Base-by-base conservation (phyloP, 1,140 invertebrate species). In the Leptinotarsa defecta region DNA sequence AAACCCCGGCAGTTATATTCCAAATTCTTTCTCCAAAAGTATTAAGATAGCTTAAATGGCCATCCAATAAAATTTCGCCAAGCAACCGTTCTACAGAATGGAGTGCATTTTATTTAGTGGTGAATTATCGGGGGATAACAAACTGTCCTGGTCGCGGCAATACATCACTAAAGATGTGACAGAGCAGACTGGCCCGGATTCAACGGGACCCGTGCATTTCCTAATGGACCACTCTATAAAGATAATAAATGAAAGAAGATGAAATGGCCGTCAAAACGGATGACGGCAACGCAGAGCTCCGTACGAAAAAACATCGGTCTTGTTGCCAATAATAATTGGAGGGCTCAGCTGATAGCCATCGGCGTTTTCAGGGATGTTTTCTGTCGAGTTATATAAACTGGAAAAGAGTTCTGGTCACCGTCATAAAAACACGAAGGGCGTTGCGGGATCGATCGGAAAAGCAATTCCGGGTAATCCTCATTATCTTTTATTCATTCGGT, bases 81-180 rank as follows among this genome's bases (percentile, higher is more conserved):
- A 57, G 22, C 15, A 20, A 67, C 64, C 64, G 27, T 22, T 67
- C 64, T 67, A 67, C 13, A 34, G 19, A 15, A 11, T 49, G 68
- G 67, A 71, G 71, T 78, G 68, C 74, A 74, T 65, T 78, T 80
- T 78, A 77, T 76, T 80, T 77, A 77, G 69, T 74, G 68, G 70
- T 20, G 69, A 73, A 80, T 80, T 80, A 80, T 80, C 77, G 64
- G 57, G 77, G 78, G 74, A 71, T 76, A 75, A 76, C 74, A 74
- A 73, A 78, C 74, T 74, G 77, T 75, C 79, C 73, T 75, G 77
- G 75, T 77, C 77, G 77, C n/a, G 62, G 77, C 71, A 78, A 78
- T 80, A 80, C 77, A 80, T 80, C 79, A 80, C 79, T 73, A 63
- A 74, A 63, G 48, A 61, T 69, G 74, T 79, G 78, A 79, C 78